phyloP scores from a whole-genome alignment of 2,113 vertebrate genomes.

The Pelodiscus sinensis region DNA sequence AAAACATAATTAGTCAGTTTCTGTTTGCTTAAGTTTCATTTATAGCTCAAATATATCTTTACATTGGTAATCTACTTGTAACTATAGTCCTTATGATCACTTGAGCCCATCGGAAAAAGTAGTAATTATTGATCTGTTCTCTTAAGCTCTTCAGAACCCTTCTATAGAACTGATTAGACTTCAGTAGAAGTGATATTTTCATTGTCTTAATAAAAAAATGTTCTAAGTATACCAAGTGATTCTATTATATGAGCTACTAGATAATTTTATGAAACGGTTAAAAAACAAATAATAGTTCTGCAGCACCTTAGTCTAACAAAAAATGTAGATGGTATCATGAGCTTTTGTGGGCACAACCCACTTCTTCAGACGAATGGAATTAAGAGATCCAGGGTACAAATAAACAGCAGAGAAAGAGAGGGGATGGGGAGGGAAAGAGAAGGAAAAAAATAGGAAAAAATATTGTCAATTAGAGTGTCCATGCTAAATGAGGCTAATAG shows the following conservation, averaged over 20 bases:
- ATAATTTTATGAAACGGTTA: neutral
- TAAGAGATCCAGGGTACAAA: too few relatives aligned
- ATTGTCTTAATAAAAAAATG: neutral
- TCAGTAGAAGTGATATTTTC: neutral
- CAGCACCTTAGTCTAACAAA: too few relatives aligned
- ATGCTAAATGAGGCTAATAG: too few relatives aligned
- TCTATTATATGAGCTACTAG: neutral
- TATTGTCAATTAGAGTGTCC: too few relatives aligned
- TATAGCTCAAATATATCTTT: constrained; percentile 24
- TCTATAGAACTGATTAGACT: neutral
- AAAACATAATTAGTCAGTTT: constrained; percentile 3
- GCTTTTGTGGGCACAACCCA: too few relatives aligned
- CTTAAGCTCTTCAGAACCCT: constrained; percentile 4
- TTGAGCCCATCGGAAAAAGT: neutral
- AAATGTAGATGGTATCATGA: too few relatives aligned
- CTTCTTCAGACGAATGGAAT: too few relatives aligned
- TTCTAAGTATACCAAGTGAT: neutral
- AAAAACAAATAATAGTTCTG: too few relatives aligned
- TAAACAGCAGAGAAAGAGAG: too few relatives aligned
- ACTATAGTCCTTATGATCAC: neutral
- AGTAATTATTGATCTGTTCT: neutral
- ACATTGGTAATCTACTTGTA: neutral
- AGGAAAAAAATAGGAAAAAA: too few relatives aligned
- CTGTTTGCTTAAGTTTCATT: neutral
- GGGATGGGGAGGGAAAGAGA: too few relatives aligned